A percentile compares a stretch with the other conserved stretches of the same genome.
These are phyloP conservation scores for Prorops nasuta DNA, from an alignment of 1,140 invertebrate genomes.

Conservation along the genomic window DNA sequence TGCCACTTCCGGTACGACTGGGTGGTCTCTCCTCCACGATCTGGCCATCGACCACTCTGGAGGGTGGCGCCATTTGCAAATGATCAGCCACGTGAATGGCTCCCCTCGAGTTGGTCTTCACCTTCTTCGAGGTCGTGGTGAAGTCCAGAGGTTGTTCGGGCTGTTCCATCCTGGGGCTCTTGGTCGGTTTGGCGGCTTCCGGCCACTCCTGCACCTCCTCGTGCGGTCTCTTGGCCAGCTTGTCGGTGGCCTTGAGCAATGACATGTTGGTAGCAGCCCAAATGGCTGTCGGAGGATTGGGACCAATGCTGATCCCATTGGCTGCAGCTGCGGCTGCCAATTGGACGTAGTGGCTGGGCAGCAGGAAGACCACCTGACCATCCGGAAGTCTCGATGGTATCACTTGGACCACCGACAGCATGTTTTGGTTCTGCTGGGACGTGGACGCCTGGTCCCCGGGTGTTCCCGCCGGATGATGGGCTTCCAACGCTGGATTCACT, in stretches of 20 bases:
- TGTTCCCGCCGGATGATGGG: conserved; percentile 28
- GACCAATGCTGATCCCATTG: conserved; percentile 53
- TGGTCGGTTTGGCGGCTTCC: conserved; percentile 31
- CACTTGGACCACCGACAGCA: conserved; percentile 54
- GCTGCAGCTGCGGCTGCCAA: conserved; percentile 53
- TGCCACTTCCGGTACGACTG: conserved; percentile 36
- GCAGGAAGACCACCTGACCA: conserved; percentile 59
- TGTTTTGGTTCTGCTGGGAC: conserved; percentile 47
- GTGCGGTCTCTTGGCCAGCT: conserved; percentile 47
- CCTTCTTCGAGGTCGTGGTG: conserved; percentile 46
- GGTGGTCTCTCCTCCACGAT: conserved; percentile 38
- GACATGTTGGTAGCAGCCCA: conserved; percentile 56
- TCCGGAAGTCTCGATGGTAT: conserved; percentile 59
- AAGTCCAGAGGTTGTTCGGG: conserved; percentile 50
- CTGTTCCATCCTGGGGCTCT: conserved; percentile 43
- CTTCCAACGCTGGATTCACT: conserved; percentile 35
- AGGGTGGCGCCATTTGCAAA: conserved; percentile 26
- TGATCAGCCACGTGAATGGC: conserved; percentile 15
- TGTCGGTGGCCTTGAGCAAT: conserved; percentile 50
- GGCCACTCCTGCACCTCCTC: conserved; percentile 36
- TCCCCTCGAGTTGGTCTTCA: conserved; percentile 27
- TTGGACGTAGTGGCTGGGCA: conserved; percentile 60
- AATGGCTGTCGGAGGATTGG: conserved; percentile 52
- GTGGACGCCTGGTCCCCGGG: conserved; percentile 41
- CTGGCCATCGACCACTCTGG: conserved; percentile 21